Evolutionary conservation across 2,797 vertebrate species (phyloP), one percentile per base, ranked within the genome.

Genomic region (Sebastes nivosus): DNA sequence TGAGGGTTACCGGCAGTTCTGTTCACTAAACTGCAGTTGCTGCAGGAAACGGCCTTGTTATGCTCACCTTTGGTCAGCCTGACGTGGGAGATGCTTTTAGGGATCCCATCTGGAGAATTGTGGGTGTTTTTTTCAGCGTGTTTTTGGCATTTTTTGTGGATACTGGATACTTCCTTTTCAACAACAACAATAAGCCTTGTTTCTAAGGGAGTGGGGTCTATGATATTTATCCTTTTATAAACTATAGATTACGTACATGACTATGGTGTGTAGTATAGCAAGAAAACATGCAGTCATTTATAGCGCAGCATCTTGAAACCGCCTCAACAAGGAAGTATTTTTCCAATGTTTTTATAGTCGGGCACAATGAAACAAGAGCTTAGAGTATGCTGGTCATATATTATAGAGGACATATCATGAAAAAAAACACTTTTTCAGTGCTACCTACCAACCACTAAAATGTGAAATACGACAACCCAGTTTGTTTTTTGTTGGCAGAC

Each of bases 41-140:
- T 74, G 69, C 71, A 83, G 80, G 71, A 88, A 83, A 66, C 34
- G 25, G 75, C 36, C 63, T 70, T 80, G 67, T 84, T 84, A 32
- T 58, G 34, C 32, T 83, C 74, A 69, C 46, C 64, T 90, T 73
- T 87, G 74, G 55, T 75, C 68, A 58, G 24, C 20, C 52, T 80
- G 76, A 85, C 77, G 60, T 34, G 25, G 9, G 52, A 67, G 64
- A 83, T 69, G 69, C 34, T 75, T 85, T 88, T 24, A 61, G 69
- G 24, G 24, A 80, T 80, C 36, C 36, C 16, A 65, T 84, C 20
- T 20, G 52, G 22, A 67, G 8, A 73, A 65, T 61, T 38, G 8
- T 67, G 0, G 65, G 24, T 71, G 34, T 16, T 29, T 64, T 10
- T 20, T 6, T 20, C 24, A 52, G 46, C 46, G 18, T 52, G 46